Percentiles rank a stretch among this genome's conserved stretches.
phyloP scores from a whole-genome alignment of 2,888 invertebrate genomes.

The Strigamia transsilvanica region DNA sequence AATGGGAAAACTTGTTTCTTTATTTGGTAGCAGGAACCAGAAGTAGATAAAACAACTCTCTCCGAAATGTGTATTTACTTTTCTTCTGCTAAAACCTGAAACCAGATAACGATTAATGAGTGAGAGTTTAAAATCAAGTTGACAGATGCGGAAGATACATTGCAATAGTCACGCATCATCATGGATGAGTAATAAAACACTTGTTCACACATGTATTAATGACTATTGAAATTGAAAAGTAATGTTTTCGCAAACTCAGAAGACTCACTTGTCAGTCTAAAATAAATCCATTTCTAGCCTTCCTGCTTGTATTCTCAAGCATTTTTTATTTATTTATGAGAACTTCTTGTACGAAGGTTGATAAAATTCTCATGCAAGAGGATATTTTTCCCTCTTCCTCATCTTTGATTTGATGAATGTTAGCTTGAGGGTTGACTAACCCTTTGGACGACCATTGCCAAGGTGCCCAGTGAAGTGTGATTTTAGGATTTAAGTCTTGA shows the following conservation, averaged over 20 bases:
- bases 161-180: too few species aligned
- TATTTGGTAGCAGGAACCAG: background rate
- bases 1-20: too few species aligned
- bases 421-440: constrained; percentile 37
- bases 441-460: constrained; percentile 12
- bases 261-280: too few species aligned
- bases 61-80: background rate
- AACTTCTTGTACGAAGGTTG: constrained; percentile 24
- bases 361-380: background rate
- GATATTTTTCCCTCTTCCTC: constrained; percentile 33
- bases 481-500: background rate
- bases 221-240: too few species aligned
- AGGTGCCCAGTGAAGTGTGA: constrained; percentile 34
- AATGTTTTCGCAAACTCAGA: too few species aligned
- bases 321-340: background rate
- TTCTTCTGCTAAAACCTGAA: background rate
- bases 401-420: constrained; percentile 46
- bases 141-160: background rate
- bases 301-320: background rate
- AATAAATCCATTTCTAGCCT: too few species aligned
- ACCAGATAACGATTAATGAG: background rate
- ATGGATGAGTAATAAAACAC: too few species aligned
- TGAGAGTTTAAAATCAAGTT: background rate
- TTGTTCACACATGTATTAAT: too few species aligned
- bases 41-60: background rate